These are phyloP conservation scores for Ciona savignyi DNA, from an alignment of 23 tunicate species.

Conservation along the genomic window DNA sequence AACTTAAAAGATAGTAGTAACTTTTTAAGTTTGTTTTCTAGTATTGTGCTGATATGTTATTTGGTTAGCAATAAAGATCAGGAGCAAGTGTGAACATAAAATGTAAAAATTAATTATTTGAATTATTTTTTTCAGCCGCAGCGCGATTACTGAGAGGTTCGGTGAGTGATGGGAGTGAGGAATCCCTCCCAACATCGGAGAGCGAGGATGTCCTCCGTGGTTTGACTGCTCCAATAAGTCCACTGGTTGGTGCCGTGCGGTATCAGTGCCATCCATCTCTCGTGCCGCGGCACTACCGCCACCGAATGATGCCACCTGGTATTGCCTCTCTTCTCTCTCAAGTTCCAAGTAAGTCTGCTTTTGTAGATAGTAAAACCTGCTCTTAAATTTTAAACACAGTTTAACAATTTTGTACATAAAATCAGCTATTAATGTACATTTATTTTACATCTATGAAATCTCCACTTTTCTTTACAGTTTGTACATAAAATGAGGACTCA, in stretches of 20 bases:
- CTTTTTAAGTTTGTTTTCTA: no score
- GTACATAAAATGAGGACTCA: no score
- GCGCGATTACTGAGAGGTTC: constrained; percentile 73
- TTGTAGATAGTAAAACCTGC: no score
- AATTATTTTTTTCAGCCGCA: constrained; percentile 33
- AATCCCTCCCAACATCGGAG: constrained; percentile 69
- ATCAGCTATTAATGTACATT: no score
- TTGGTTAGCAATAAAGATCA: no score
- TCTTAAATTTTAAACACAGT: not conserved
- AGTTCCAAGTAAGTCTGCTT: constrained; percentile 36
- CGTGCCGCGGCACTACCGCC: constrained; percentile 66
- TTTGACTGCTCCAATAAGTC: constrained; percentile 73
- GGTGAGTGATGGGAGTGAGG: constrained; percentile 96
- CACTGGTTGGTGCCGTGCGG: constrained; percentile 66
- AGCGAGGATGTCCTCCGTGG: constrained; percentile 66
- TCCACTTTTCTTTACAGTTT: no score
- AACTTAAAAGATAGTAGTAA: no score
- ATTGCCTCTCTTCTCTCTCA: constrained; percentile 24
- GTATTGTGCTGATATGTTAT: no score
- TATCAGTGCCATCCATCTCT: constrained; percentile 79
- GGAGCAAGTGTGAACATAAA: no score
- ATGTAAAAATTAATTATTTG: no score
- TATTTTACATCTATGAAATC: no score
- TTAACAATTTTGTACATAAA: no score
- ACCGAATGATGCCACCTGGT: constrained; percentile 42